Percentiles rank a stretch among this genome's conserved stretches.
Conservation (phyloP, 2,113 vertebrate genomes). For the Rhinolophus ferrumequinum region DNA sequence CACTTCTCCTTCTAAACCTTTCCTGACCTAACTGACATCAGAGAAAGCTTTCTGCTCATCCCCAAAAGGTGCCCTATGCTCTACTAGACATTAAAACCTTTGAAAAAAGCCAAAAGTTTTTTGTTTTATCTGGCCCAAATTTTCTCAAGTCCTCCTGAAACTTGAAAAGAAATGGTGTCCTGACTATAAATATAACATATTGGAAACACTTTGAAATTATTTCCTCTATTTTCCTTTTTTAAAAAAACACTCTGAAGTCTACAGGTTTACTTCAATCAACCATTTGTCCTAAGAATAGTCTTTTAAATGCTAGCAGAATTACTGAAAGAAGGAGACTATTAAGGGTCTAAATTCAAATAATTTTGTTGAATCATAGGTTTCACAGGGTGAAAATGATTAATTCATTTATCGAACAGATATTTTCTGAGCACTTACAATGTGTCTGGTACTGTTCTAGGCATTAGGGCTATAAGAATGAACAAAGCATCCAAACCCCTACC, state of each 20-base stretch:
- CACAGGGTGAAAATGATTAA: neutral
- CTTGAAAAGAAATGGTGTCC: neutral
- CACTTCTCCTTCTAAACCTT: neutral
- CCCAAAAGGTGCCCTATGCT: neutral
- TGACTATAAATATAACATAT: neutral
- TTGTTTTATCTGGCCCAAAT: neutral
- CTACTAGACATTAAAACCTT: neutral
- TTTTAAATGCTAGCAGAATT: neutral
- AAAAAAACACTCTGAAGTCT: neutral
- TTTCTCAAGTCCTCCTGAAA: neutral
- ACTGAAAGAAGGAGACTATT: neutral
- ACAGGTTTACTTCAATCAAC: neutral
- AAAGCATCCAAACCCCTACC: neutral
- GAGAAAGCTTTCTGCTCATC: neutral
- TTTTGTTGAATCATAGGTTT: neutral
- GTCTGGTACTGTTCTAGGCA: neutral
- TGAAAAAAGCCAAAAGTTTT: neutral
- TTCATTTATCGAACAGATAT: neutral
- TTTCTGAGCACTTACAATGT: neutral
- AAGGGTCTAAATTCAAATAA: neutral
- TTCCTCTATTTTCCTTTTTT: neutral
- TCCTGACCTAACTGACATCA: neutral
- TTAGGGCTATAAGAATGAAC: neutral
- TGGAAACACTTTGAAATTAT: neutral
- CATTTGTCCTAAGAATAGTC: neutral